Evolutionary conservation across 2,888 invertebrate species (phyloP).

Genomic region (Caenorhabditis sp.): DNA sequence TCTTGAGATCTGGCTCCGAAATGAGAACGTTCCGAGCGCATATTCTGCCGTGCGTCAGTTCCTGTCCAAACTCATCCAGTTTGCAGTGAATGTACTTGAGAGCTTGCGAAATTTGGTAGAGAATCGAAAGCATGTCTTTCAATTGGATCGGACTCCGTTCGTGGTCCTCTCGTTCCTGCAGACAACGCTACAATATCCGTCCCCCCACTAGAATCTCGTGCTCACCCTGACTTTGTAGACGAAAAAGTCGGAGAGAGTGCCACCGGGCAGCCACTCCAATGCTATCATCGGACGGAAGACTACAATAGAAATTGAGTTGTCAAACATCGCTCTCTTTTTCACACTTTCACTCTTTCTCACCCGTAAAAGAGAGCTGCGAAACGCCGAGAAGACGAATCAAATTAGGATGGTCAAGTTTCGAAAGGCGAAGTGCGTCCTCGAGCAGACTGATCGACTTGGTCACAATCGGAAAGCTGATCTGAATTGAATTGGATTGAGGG

Average conservation of each 20-base stretch:
- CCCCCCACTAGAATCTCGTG: not conserved
- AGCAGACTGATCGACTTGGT: constrained; percentile 74
- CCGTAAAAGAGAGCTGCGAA: constrained; percentile 71
- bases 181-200: not conserved
- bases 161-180: constrained; percentile 69
- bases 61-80: constrained; percentile 69
- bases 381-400: constrained; percentile 75
- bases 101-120: constrained; percentile 66
- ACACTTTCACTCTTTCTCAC: constrained; percentile 31
- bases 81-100: constrained; percentile 73
- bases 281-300: constrained; percentile 78
- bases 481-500: constrained; percentile 20
- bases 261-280: constrained; percentile 78
- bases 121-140: constrained; percentile 69
- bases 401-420: constrained; percentile 73
- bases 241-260: constrained; percentile 76
- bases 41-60: constrained; percentile 76
- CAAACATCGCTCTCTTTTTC: constrained; percentile 16
- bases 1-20: constrained; percentile 66
- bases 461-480: constrained; percentile 77
- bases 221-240: constrained; percentile 71
- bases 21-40: constrained; percentile 75
- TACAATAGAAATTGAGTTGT: constrained; percentile 34
- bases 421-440: constrained; percentile 75
- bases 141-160: constrained; percentile 69